Base-by-base conservation (phyloP, 2,797 vertebrate species). In the Hemitrygon akajei region DNA sequence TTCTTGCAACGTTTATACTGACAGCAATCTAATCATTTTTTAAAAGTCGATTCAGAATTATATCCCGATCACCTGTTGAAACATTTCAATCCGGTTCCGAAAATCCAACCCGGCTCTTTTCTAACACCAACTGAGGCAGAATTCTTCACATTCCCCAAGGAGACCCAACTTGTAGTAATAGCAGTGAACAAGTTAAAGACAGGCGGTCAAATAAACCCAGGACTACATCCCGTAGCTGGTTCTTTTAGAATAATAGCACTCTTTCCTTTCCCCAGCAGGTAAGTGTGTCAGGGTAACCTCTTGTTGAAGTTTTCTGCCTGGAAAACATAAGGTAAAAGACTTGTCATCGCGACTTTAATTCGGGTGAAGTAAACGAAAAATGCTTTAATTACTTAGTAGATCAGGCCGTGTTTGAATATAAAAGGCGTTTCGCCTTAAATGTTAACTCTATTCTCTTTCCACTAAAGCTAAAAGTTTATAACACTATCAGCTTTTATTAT, bases 131-230 rank as follows among this genome's bases (percentile, higher is more conserved):
- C n/a, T 22, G 63, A 69, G 86, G 60, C 34, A 37, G 60, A 89
- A 89, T 89, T 89, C 63, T 37, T 89, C 86, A 89, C 86, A 89
- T 89, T 89, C 86, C 86, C 86, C n/a, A 0, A 34, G n/a, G 63
- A 89, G 60, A 66, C 16, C 34, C 86, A 89, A 89, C 86, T 89
- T 89, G 86, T 25, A 84, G 71, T 5, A 89, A 89, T 18, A 14
- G 16, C 34, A 20, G n/a, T 9, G 60, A 89, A 34, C n/a, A 47
- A 82, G 2, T 40, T 89, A 69, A 60, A 87, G 27, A 25, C 60
- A 86, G 30, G 34, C 18, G 63, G 63, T 37, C 86, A 89, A 37
- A 22, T 37, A 66, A 79, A 34, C 10, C 16, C 25, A 75, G 25
- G 22, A 75, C 86, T n/a, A 37, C 30, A 30, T 16, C 27, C 9